phyloP scores from a whole-genome alignment of 1,140 invertebrate species.

The Neelides sp. region DNA sequence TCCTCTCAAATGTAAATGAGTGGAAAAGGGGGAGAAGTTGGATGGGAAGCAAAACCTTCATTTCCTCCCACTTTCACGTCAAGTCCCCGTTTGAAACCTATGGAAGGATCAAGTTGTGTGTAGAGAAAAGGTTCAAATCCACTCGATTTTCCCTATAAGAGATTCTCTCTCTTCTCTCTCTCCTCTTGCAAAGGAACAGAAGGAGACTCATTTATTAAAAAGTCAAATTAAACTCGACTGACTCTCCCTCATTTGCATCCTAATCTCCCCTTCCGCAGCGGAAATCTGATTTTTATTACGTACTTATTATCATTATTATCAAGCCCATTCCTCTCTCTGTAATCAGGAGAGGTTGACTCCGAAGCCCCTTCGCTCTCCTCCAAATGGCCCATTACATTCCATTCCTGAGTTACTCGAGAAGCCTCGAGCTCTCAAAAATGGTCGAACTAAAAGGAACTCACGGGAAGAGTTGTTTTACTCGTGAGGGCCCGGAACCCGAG shows the following conservation, averaged over 20 bases:
- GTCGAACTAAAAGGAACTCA: too few species aligned
- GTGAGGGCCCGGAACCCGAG: too few species aligned
- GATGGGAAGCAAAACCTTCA: neutral
- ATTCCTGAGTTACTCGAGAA: neutral
- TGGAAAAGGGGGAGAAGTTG: neutral
- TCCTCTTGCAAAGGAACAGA: neutral
- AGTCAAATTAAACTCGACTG: conserved; percentile 13
- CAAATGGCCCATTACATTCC: neutral
- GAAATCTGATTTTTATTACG: conserved; percentile 1
- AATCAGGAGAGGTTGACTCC: neutral
- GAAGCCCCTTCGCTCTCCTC: neutral
- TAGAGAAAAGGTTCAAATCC: too few species aligned
- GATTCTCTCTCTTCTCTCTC: neutral
- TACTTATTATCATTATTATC: neutral
- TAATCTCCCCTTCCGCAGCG: conserved; percentile 6
- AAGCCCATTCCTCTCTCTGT: conserved; percentile 2
- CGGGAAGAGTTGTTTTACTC: too few species aligned
- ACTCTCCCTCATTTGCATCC: conserved; percentile 11
- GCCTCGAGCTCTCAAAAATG: too few species aligned
- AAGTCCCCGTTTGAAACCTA: neutral
- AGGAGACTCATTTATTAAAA: conserved; percentile 7
- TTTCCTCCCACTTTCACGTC: neutral
- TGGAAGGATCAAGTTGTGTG: too few species aligned
- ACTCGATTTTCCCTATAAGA: too few species aligned
- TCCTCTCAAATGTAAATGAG: neutral